These are phyloP conservation scores for Ardeotis arabs DNA, from an alignment of 2,113 vertebrate species.

Conservation along the genomic window DNA sequence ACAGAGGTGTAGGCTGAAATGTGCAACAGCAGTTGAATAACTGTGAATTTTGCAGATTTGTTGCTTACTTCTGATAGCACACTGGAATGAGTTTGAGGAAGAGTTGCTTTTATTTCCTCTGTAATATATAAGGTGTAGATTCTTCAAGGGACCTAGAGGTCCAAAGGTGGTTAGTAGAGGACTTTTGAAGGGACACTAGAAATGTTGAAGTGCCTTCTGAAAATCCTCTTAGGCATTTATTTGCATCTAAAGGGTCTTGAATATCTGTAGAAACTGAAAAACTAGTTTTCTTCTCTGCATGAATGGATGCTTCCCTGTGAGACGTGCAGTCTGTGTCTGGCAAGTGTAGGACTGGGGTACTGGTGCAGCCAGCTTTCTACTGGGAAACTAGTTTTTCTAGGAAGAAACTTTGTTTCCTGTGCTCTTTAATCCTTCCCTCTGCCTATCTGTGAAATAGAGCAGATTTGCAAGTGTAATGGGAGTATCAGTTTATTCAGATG, in stretches of 20 bases:
- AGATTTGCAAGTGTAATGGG: not conserved
- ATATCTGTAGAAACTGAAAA: not conserved
- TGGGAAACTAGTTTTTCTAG: constrained; percentile 8
- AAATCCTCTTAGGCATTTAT: not conserved
- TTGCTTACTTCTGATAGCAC: not conserved
- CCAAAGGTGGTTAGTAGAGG: not conserved
- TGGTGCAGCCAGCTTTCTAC: not conserved
- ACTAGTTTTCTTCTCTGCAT: not conserved
- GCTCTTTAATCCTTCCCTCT: not conserved
- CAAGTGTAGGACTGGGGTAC: not conserved
- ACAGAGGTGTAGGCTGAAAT: not conserved
- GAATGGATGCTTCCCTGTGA: not conserved
- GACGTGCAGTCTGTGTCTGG: not conserved
- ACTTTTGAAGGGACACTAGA: not conserved
- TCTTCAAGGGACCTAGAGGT: not conserved
- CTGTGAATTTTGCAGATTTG: not conserved
- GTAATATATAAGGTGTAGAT: not conserved
- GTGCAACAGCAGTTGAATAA: not conserved
- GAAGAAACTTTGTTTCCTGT: not conserved
- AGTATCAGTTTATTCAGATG: not conserved
- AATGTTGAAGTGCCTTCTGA: not conserved
- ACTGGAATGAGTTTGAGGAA: not conserved
- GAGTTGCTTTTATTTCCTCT: not conserved
- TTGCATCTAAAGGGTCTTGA: not conserved
- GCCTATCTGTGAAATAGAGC: not conserved